Percentiles rank a stretch among this genome's conserved stretches.
Evolutionary conservation across 2,113 vertebrate genomes (phyloP).

Genomic region (Callipepla squamata): DNA sequence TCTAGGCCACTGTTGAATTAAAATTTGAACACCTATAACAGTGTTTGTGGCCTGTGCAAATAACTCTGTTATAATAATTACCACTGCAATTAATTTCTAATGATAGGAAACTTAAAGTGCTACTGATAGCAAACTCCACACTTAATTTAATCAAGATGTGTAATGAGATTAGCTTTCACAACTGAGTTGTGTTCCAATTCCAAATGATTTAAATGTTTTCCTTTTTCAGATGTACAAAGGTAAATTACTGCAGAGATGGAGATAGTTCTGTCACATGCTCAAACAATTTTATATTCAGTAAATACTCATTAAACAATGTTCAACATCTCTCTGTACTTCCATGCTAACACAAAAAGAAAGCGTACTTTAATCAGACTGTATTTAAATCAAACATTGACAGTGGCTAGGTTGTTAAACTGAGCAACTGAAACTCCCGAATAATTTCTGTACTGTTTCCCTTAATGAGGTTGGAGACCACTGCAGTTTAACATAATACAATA

Average conservation of each 20-base stretch:
- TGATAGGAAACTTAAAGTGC: constrained; percentile 47
- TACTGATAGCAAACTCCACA: constrained; percentile 44
- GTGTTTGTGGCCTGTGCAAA: constrained; percentile 51
- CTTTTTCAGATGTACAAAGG: constrained; percentile 10
- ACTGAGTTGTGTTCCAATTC: constrained; percentile 41
- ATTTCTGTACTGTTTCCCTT: constrained; percentile 45
- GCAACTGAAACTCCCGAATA: constrained; percentile 58
- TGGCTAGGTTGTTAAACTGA: constrained; percentile 45
- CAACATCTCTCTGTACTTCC: constrained; percentile 5
- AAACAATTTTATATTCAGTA: constrained; percentile 43
- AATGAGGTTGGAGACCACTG: constrained; percentile 72
- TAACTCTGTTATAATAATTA: constrained; percentile 56
- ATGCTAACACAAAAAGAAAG: constrained; percentile 1
- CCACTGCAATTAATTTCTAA: constrained; percentile 71
- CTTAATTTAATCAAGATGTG: constrained; percentile 75
- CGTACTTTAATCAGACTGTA: constrained; percentile 28
- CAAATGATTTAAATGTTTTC: constrained; percentile 57
- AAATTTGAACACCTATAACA: constrained; percentile 31
- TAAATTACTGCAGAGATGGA: constrained; percentile 34
- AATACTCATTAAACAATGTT: constrained; percentile 45
- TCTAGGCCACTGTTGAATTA: constrained; percentile 58
- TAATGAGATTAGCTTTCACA: constrained; percentile 69
- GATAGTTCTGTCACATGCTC: constrained; percentile 30
- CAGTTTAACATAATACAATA: constrained; percentile 70
- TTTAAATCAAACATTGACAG: constrained; percentile 62